Base-by-base conservation (phyloP, 2,797 vertebrate species). In the Numenius phaeopus region DNA sequence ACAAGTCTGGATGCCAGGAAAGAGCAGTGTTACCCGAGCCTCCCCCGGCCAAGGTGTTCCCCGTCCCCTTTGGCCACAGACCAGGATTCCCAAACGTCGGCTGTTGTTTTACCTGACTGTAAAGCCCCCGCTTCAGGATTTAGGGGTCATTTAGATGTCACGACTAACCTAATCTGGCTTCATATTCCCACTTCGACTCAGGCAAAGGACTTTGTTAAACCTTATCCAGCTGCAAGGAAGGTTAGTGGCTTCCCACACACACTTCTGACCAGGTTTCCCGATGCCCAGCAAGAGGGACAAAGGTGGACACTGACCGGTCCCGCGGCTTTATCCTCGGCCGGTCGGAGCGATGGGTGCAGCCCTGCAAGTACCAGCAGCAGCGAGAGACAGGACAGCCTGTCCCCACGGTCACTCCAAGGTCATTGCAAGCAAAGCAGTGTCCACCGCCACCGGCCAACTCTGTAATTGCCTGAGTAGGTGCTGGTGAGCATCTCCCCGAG, bases 51-150 rank as follows among this genome's bases (percentile, higher is more conserved):
- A 5, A 30, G 79, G 66, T 14, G 39, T 21, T 94, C 39, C 67
- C 64, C 7, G 0, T 47, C 37, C 61, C 76, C 42, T 58, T 7
- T 0, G 3, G 34, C 49, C 79, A 11, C 75, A 37, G 13, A 10
- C 12, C 12, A 2, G 2, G 1, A 11, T 34, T 55, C 79, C 72
- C 0, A 1, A 7, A 12, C 54, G n/a, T 55, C 3, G 0, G 42
- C 21, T 2, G 27, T 40, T 10, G 13, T 24, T 64, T 55, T 17
- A 72, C 79, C 55, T 14, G 32, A 6, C 6, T 23, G 55, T 44
- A 10, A 8, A 64, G 49, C 32, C 26, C 26, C 59, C 6, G 0
- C 4, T 54, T 8, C 1, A 6, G 82, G 71, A 7, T 15, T 47
- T 20, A 10, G 69, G 79, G 58, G 46, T 73, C 72, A 7, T 20